Conservation (phyloP, 2,888 invertebrate genomes). For the Tetramorium bicarinatum region DNA sequence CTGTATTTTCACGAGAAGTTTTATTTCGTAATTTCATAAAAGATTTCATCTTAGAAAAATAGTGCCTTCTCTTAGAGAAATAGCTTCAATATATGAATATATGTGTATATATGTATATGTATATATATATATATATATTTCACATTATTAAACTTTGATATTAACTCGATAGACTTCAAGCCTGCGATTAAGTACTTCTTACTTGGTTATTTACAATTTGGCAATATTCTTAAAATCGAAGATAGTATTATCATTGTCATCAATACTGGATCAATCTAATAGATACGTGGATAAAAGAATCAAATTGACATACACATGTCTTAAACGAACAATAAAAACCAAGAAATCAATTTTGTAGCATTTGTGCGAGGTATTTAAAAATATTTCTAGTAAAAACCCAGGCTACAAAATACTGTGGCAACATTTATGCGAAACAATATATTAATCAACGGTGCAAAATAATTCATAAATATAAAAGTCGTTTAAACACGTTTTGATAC, state of each 20-base stretch:
- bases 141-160: slow-evolving; percentile 29
- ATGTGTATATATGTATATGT: slow-evolving; percentile 11
- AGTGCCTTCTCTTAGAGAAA: slow-evolving; percentile 33
- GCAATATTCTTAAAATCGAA: slow-evolving; percentile 20
- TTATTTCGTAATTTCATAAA: slow-evolving; percentile 27
- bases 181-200: slow-evolving; percentile 13
- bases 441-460: slow-evolving; percentile 22
- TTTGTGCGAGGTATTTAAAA: slow-evolving; percentile 27
- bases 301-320: background rate
- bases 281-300: slow-evolving; percentile 9
- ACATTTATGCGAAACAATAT: slow-evolving; percentile 34
- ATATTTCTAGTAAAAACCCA: slow-evolving; percentile 40
- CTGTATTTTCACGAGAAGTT: slow-evolving; percentile 29
- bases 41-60: slow-evolving; percentile 47
- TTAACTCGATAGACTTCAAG: slow-evolving; percentile 25
- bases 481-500: background rate
- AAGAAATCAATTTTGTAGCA: background rate
- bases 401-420: slow-evolving; percentile 49
- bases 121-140: slow-evolving; percentile 20
- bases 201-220: slow-evolving; percentile 44
- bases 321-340: slow-evolving; percentile 24
- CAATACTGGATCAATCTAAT: slow-evolving; percentile 4
- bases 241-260: slow-evolving; percentile 14
- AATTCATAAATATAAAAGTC: slow-evolving; percentile 29
- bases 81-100: background rate